Evolutionary conservation across 2,113 vertebrate species (phyloP).

Genomic region (Cavia aperea): DNA sequence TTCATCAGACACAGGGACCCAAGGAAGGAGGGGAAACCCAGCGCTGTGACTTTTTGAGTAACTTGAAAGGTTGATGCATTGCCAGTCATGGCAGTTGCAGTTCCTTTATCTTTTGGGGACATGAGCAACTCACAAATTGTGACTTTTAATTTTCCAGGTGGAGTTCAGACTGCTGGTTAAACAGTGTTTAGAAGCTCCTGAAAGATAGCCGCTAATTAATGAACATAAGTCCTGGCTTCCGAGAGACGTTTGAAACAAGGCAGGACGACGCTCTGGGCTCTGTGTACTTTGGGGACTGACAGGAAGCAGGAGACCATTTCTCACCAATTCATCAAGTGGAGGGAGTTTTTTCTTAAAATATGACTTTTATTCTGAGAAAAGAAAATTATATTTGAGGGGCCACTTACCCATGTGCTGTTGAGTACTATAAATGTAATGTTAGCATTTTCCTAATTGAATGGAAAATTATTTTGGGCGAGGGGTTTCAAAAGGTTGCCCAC

Average conservation of each 20-base stretch:
- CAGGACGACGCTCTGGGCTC: constrained; percentile 48
- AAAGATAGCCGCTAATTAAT: constrained; percentile 63
- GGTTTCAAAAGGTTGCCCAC: constrained; percentile 77
- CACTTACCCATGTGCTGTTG: constrained; percentile 48
- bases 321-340: constrained; percentile 46
- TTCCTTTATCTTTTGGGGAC: constrained; percentile 58
- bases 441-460: constrained; percentile 76
- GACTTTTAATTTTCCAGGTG: constrained; percentile 50
- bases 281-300: not conserved
- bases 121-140: constrained; percentile 4
- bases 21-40: not conserved
- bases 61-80: constrained; percentile 9
- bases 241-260: constrained; percentile 59
- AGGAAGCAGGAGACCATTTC: not conserved
- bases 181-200: constrained; percentile 50
- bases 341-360: constrained; percentile 40
- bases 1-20: not conserved
- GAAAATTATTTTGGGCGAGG: constrained; percentile 78
- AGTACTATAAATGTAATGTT: constrained; percentile 54
- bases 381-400: constrained; percentile 55
- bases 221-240: constrained; percentile 33
- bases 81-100: not conserved
- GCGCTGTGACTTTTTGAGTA: constrained; percentile 26
- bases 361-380: constrained; percentile 46
- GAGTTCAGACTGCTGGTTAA: constrained; percentile 48